phyloP scores from a whole-genome alignment of 2,888 invertebrate species.

The Acleris sparsana region DNA sequence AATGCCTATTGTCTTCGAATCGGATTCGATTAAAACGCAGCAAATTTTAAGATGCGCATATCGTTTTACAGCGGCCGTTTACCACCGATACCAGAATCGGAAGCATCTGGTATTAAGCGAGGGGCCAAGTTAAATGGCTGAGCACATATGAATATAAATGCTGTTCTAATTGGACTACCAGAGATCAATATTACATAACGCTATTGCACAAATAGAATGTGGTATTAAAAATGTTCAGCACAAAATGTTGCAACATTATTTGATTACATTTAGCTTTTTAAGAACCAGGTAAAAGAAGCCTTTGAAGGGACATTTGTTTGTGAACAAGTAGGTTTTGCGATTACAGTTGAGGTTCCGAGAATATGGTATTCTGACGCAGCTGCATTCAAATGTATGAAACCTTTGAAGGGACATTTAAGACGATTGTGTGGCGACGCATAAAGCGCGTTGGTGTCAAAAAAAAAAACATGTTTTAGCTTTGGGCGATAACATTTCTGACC shows the following conservation, averaged over 20 bases:
- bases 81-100: background rate
- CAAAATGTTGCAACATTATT: background rate
- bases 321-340: background rate
- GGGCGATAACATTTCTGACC: too few relatives aligned
- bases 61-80: background rate
- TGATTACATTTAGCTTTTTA: conserved; percentile 8
- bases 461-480: too few relatives aligned
- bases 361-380: too few relatives aligned
- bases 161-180: conserved; percentile 22
- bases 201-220: conserved; percentile 25
- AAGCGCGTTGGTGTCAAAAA: too few relatives aligned
- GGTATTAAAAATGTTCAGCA: conserved; percentile 2
- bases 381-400: too few relatives aligned
- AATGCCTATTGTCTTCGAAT: background rate
- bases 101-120: background rate
- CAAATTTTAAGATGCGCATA: background rate
- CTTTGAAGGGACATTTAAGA: too few relatives aligned
- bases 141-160: conserved; percentile 1
- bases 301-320: background rate
- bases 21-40: conserved; percentile 6
- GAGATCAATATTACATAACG: conserved; percentile 33
- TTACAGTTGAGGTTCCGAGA: too few relatives aligned
- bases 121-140: background rate
- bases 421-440: too few relatives aligned
- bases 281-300: background rate